Percentiles rank a stretch among this genome's conserved stretches.
These are phyloP conservation scores for Mythimna ferrago DNA, from an alignment of 2,888 invertebrate genomes.

Conservation along the genomic window DNA sequence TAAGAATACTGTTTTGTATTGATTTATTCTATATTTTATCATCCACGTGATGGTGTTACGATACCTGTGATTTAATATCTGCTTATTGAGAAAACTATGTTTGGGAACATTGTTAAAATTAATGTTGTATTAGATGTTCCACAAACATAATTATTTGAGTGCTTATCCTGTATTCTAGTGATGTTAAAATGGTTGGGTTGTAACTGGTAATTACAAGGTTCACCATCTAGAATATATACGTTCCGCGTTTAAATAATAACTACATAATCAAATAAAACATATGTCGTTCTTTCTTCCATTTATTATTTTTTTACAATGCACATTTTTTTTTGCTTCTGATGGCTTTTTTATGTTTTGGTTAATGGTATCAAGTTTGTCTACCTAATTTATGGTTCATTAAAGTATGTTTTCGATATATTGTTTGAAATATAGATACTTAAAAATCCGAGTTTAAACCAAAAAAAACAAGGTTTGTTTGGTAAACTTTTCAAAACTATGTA, in stretches of 20 bases:
- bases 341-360: neutral
- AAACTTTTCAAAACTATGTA: neutral
- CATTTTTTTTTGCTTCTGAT: neutral
- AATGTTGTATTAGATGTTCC: neutral
- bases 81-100: neutral
- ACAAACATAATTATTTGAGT: neutral
- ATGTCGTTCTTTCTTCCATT: neutral
- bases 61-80: neutral
- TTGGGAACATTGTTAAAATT: neutral
- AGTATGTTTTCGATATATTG: neutral
- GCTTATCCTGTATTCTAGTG: neutral
- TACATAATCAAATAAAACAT: neutral
- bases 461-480: neutral
- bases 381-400: neutral
- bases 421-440: neutral
- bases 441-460: neutral
- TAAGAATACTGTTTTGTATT: neutral
- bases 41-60: neutral
- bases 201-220: neutral
- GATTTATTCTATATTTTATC: constrained; percentile 1
- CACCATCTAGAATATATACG: neutral
- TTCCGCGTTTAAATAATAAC: neutral
- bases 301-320: neutral
- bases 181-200: neutral
- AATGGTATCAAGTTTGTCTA: neutral